These are phyloP conservation scores for Elgonia sp. DNA, from an alignment of 2,888 invertebrate species.

Conservation along the genomic window DNA sequence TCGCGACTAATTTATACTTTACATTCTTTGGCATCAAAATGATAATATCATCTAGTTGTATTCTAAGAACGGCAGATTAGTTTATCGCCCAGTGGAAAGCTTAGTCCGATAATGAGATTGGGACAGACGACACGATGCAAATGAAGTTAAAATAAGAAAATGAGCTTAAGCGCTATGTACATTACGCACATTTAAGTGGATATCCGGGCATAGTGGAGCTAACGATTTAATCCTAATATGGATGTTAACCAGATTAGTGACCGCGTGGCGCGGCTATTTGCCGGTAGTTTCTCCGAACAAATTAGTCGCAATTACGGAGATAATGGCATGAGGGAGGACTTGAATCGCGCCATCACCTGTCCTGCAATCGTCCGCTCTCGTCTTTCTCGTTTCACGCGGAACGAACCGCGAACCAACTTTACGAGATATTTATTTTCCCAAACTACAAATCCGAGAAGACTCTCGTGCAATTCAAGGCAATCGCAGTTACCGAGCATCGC, in stretches of 20 bases:
- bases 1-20: too few relatives aligned
- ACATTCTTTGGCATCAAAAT: background rate
- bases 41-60: background rate
- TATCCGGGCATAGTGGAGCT: constrained; percentile 61
- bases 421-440: constrained; percentile 46
- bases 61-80: constrained; percentile 20
- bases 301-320: constrained; percentile 84
- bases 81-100: constrained; percentile 37
- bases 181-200: constrained; percentile 50
- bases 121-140: constrained; percentile 52
- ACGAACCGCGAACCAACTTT: constrained; percentile 21
- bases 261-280: constrained; percentile 55
- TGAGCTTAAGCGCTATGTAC: constrained; percentile 45
- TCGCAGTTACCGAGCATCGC: background rate
- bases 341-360: constrained; percentile 77
- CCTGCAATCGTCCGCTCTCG: constrained; percentile 62
- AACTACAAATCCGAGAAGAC: constrained; percentile 39
- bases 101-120: constrained; percentile 50
- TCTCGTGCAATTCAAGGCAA: constrained; percentile 27
- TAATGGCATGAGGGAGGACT: constrained; percentile 80
- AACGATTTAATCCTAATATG: constrained; percentile 84
- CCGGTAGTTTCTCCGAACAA: constrained; percentile 79
- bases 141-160: constrained; percentile 61
- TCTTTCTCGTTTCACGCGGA: constrained; percentile 42
- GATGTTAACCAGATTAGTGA: constrained; percentile 84